Base-by-base conservation (phyloP, 2,888 invertebrate genomes). In the Pyrocoelia pectoralis region DNA sequence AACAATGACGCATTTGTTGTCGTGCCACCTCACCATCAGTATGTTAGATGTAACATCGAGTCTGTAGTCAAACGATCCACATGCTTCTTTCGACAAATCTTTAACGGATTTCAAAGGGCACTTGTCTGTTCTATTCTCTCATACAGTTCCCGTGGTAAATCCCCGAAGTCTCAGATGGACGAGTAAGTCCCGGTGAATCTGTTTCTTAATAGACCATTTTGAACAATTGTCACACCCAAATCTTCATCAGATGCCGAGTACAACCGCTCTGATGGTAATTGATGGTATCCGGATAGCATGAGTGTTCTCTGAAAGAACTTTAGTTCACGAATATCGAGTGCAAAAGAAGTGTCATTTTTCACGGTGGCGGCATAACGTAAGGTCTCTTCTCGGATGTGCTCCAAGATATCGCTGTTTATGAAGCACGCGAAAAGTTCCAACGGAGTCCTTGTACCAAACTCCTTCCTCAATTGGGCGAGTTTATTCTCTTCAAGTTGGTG, bases 171-270 rank as follows among this genome's bases (percentile, higher is more conserved):
- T 8, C 15, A 54, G 19, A 54, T 15, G 6, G 1, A 18, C 13
- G 5, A 54, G 43, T 18, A 54, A 54, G 12, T 18, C 24, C 1
- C 10, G 19, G 13, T 41, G 12, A 14, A 58, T 29, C 41, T 13
- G n/a, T 52, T 58, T 17, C 41, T 49, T 38, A 40, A 19, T 14
- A 57, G 3, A 13, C 10, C 33, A 18, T 49, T 19, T 24, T 57
- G 38, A 8, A 57, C 41, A 40, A 57, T 50, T 18, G 28, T 15
- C 1, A 51, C 18, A n/a, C 51, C 41, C 8, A 51, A 28, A 29
- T 58, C 52, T 28, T 50, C 41, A 28, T 58, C 51, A 8, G 8
- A 15, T n/a, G 52, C 10, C 58, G 43, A 58, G 28, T 52, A 58
- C n/a, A n/a, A n/a, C n/a, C n/a, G n/a, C n/a, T n/a, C 43, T 12